Evolutionary conservation across 2,113 vertebrate species (phyloP), one percentile per base, ranked within the genome.

Genomic region (Megaceryle torquata): DNA sequence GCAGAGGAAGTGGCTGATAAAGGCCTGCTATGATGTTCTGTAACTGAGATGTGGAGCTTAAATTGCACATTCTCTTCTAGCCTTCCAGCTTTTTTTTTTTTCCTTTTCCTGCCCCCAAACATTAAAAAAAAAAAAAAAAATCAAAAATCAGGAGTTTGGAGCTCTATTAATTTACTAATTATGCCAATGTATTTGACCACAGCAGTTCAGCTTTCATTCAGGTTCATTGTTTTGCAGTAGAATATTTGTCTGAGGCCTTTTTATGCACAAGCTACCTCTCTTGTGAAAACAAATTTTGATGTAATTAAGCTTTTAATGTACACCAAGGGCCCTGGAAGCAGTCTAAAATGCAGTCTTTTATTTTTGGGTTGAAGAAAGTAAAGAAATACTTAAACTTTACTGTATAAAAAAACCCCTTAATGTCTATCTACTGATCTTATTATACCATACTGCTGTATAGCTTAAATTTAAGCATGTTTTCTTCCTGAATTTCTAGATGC

Each of bases 1-100:
- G 82, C 85, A 95, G 96, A 98, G 98, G 98, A 98, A 98, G 96
- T 97, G 95, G 93, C 94, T 70, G 56, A 95, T 95, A 91, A 94
- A 91, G 95, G 80, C 94, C 91, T 84, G 60, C 39, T 93, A 67
- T 43, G 74, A 83, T 70, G 79, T 91, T 94, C 91, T 75, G 74
- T 89, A 86, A 90, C 86, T 67, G 85, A 91, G 57, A 77, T 65
- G 61, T 79, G 63, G 24, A 15, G 75, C 74, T 85, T 72, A 69
- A 91, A 69, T 61, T 83, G 41, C 60, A 72, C 50, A 7, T 75
- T 96, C 63, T 60, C 51, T 69, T 60, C 71, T 53, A 81, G 50
- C 53, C 26, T 92, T 8, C 56, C 84, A 70, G 37, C 16, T 22
- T 63, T 77, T 77, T 76, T 69, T 18, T n/a, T 59, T 43, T 60